Base-by-base conservation (phyloP, 1,140 invertebrate genomes). In the Mamestra configurata region DNA sequence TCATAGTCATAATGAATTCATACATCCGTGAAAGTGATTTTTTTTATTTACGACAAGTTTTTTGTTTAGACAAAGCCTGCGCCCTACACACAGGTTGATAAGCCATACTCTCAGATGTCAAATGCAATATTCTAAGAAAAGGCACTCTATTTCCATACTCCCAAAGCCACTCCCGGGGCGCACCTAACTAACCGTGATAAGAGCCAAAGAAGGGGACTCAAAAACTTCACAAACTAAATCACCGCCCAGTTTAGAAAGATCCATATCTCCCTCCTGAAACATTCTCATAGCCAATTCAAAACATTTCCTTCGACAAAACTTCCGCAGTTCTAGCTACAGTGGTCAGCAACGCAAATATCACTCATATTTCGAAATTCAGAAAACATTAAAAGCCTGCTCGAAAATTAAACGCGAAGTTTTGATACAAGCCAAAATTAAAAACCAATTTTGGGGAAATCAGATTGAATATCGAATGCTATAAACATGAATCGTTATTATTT, bases 121-220 rank as follows among this genome's bases (percentile, higher is more conserved):
- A 90, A 91, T 90, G 85, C 89, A 88, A 90, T 90, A 88, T 92
- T 90, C 83, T 85, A 84, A 86, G 84, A 82, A 86, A 84, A 80
- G 83, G 76, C 80, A 84, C 82, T 87, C 82, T 86, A 80, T 87
- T 89, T 86, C 86, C 77, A 84, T 85, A 88, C 81, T 88, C 80
- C 83, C 81, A 79, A 82, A 86, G 84, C 83, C 46, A 76, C 84
- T 86, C 86, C 84, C 84, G 79, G 78, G 83, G 83, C 87, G 84
- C 77, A 86, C 76, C 86, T 91, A 93, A 93, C 91, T 91, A 93
- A 93, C 91, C 91, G 89, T 90, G 89, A 90, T 88, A 88, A 89
- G 81, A 90, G 88, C 88, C 83, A 88, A 84, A 88, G 86, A 86
- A 88, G 86, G 86, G 86, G 85, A 88, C 85, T 88, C 83, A 86